A percentile compares a stretch with the other conserved stretches of the same genome.
Conservation (phyloP, 2,797 vertebrate species). For the Bucorvus abyssinicus region DNA sequence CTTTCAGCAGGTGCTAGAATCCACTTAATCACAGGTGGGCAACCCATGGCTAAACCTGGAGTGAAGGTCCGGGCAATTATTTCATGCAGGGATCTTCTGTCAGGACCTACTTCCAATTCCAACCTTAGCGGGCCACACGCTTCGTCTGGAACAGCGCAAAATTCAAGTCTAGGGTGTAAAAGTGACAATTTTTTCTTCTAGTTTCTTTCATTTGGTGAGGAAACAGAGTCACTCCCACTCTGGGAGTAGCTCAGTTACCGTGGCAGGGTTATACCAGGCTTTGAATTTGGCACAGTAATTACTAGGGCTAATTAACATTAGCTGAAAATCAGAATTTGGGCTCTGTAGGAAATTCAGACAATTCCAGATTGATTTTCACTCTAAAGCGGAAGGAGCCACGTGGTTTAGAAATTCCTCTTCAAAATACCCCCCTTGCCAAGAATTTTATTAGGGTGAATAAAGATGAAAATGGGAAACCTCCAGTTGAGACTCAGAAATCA, state of each 20-base stretch:
- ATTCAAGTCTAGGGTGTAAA: neutral
- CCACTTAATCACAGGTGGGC: neutral
- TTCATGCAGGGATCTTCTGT: neutral
- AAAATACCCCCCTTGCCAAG: neutral
- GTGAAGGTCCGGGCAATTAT: neutral
- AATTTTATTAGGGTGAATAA: neutral
- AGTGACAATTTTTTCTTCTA: neutral
- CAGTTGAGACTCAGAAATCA: neutral
- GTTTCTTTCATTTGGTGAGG: neutral
- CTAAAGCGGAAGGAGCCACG: neutral
- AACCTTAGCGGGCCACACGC: fast-evolving
- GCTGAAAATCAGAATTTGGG: neutral
- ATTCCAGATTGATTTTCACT: neutral
- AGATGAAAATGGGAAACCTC: neutral
- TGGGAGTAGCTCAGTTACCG: neutral
- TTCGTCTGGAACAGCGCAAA: neutral
- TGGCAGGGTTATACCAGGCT: neutral
- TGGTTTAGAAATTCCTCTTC: neutral
- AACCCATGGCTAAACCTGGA: neutral
- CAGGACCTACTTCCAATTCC: neutral
- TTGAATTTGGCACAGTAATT: neutral
- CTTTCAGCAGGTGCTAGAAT: constrained; percentile 38
- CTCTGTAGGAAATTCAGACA: neutral
- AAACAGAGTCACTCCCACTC: neutral
- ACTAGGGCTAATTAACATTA: neutral